Evolutionary conservation across 2,888 invertebrate species (phyloP).

Genomic region (Leptinotarsa tumamoca): DNA sequence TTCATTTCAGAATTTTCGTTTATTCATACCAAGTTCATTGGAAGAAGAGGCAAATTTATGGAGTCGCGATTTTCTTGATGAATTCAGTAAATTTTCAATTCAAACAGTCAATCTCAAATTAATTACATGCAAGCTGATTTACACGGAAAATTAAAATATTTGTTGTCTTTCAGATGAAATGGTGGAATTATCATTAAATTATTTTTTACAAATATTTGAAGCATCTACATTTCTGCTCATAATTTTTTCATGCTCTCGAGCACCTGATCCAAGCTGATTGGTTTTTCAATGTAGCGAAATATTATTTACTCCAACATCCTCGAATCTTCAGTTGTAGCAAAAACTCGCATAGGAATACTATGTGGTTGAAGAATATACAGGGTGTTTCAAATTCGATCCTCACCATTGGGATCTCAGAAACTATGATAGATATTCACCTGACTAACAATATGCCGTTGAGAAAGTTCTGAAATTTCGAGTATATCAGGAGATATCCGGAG

Average conservation of each 20-base stretch:
- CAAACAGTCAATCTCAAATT: neutral
- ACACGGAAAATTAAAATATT: neutral
- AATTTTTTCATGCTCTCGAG: neutral
- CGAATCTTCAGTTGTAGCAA: too few species aligned
- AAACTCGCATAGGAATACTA: too few species aligned
- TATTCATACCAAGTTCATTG: neutral
- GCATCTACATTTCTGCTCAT: neutral
- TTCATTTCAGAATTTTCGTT: neutral
- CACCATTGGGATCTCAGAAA: too few species aligned
- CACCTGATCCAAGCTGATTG: neutral
- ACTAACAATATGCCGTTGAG: too few species aligned
- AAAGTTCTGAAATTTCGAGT: too few species aligned
- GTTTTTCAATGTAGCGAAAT: neutral
- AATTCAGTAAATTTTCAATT: neutral
- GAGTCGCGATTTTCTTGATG: neutral
- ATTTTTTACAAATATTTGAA: neutral
- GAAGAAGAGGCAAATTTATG: neutral
- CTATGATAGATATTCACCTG: too few species aligned
- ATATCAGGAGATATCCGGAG: too few species aligned
- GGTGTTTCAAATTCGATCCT: too few species aligned
- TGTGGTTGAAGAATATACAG: too few species aligned
- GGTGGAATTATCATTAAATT: neutral
- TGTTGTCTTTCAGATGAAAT: neutral
- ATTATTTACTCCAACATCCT: too few species aligned
- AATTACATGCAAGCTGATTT: neutral